Evolutionary conservation across 2,113 vertebrate species (phyloP).

Genomic region (rabbit (Oryctolagus cuniculus)): DNA sequence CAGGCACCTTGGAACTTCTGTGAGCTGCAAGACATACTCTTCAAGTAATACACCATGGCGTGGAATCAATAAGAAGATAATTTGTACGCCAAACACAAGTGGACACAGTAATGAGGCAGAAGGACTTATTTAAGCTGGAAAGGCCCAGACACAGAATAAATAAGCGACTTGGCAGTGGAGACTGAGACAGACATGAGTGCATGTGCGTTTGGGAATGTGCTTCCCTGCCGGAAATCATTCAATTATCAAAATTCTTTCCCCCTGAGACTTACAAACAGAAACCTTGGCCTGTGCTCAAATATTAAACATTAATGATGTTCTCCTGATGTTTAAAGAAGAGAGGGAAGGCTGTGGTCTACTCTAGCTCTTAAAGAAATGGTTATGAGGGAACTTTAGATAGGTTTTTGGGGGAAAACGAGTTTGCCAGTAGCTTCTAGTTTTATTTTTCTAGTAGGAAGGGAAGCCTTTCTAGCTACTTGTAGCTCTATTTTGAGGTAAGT

Average conservation of each 20-base stretch:
- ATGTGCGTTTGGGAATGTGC: constrained; percentile 63
- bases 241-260: constrained; percentile 73
- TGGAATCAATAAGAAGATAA: constrained; percentile 62
- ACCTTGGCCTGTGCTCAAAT: constrained; percentile 56
- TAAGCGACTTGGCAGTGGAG: constrained; percentile 64
- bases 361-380: constrained; percentile 40
- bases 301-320: constrained; percentile 75
- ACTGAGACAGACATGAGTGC: constrained; percentile 45
- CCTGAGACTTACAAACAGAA: constrained; percentile 76
- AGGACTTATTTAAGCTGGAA: constrained; percentile 80
- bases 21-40: constrained; percentile 18
- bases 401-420: constrained; percentile 19
- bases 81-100: constrained; percentile 72
- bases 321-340: constrained; percentile 75
- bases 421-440: constrained; percentile 43
- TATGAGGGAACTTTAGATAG: constrained; percentile 36
- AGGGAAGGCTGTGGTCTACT: constrained; percentile 28
- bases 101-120: constrained; percentile 71
- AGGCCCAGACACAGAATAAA: constrained; percentile 76
- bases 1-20: constrained; percentile 67
- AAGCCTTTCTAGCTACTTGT: constrained; percentile 32
- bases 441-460: constrained; percentile 60
- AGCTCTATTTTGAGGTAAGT: constrained; percentile 28
- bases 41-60: constrained; percentile 62
- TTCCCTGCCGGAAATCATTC: constrained; percentile 78